These are phyloP conservation scores for Cerastis leucographa DNA, from an alignment of 2,888 invertebrate species.

Conservation along the genomic window DNA sequence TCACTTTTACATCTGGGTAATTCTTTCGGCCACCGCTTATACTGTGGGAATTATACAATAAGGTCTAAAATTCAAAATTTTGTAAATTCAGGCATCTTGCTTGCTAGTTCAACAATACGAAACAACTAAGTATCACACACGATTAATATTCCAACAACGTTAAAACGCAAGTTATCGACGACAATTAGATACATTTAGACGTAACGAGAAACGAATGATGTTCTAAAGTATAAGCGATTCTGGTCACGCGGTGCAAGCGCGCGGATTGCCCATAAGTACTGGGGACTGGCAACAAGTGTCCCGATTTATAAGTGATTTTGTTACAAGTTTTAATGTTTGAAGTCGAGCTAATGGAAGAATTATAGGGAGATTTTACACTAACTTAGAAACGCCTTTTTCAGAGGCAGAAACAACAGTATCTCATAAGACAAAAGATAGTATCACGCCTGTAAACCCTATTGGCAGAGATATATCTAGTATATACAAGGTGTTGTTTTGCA, in stretches of 20 bases:
- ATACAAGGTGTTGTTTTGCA: no score
- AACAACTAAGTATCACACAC: not conserved
- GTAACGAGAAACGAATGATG: conserved; percentile 50
- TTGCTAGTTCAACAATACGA: not conserved
- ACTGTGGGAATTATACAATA: not conserved
- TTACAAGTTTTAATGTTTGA: conserved; percentile 19
- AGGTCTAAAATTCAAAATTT: not conserved
- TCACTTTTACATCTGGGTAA: not conserved
- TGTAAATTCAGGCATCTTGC: not conserved
- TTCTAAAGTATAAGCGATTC: conserved; percentile 45
- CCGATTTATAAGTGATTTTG: conserved; percentile 49
- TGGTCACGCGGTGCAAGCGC: conserved; percentile 37
- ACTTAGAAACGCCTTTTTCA: not conserved
- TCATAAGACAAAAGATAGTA: no score
- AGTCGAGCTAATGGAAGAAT: conserved; percentile 10
- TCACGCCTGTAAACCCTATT: no score
- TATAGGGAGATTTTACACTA: not conserved
- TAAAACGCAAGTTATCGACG: conserved; percentile 39
- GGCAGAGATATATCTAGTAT: no score
- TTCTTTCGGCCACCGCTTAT: not conserved
- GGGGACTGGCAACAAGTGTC: conserved; percentile 49
- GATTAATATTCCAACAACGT: conserved; percentile 28
- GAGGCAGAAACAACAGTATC: not conserved
- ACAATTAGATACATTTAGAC: conserved; percentile 50
- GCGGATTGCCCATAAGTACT: conserved; percentile 41